These are phyloP conservation scores for Bubo scandiacus DNA, from an alignment of 2,113 vertebrate genomes.

Conservation along the genomic window DNA sequence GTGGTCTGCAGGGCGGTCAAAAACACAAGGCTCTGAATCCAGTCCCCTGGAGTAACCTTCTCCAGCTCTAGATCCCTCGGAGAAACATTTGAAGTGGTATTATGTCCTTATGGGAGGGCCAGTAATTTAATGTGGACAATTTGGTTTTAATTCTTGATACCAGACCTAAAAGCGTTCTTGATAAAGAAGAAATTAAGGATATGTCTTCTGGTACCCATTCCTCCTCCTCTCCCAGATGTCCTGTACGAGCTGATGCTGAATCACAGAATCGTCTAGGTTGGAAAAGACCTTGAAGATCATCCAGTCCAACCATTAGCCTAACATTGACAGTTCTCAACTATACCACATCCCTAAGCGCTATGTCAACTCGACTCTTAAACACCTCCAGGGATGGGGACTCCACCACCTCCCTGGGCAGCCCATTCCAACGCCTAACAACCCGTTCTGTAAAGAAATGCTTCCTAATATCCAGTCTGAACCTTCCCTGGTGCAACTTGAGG, in stretches of 20 bases:
- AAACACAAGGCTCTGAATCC: not conserved
- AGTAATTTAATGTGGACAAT: not conserved
- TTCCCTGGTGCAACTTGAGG: too few species aligned
- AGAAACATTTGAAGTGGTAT: not conserved
- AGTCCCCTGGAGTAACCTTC: not conserved
- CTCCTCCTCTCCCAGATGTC: not conserved
- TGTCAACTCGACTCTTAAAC: too few species aligned
- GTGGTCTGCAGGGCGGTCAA: not conserved
- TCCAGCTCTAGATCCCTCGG: not conserved
- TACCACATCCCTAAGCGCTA: too few species aligned
- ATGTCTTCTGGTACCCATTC: not conserved
- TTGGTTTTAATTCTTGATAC: not conserved
- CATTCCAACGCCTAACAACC: too few species aligned
- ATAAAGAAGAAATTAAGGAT: not conserved
- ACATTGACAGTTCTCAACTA: too few species aligned
- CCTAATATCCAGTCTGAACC: too few species aligned
- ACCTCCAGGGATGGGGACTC: too few species aligned
- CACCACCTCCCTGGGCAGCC: too few species aligned
- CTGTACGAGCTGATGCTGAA: not conserved
- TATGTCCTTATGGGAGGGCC: not conserved
- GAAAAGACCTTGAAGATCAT: too few species aligned
- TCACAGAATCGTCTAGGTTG: too few species aligned
- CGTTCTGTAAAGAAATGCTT: too few species aligned
- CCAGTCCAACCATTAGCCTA: too few species aligned
- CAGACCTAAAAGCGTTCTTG: not conserved